Evolutionary conservation across 2,888 invertebrate genomes (phyloP), one percentile per base, ranked within the genome.

Genomic region (Hermaeophaga mercurialis): DNA sequence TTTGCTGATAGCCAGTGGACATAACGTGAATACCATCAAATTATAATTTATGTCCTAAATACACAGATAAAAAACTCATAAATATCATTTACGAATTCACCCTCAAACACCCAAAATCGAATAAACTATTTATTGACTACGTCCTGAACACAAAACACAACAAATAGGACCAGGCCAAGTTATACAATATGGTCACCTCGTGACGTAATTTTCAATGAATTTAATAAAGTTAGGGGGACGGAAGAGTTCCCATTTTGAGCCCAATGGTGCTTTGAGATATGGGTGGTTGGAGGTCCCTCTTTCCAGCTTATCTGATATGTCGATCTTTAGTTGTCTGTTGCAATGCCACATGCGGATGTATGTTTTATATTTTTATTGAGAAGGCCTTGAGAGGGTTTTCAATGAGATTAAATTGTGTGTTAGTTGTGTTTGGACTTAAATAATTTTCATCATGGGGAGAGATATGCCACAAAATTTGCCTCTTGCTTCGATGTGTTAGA

Each of bases 131-230:
- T 68, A 66, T 68, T 63, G 66, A 63, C 62, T 58, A 56, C 54
- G 61, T 62, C 59, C 63, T 54, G 55, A 59, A 55, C 54, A 67
- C 67, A 67, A 63, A 66, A 66, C 65, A 64, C 57, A 59, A 67
- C 66, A 68, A 67, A 68, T 68, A 63, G 65, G 65, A 68, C 68
- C 64, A 69, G 68, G 65, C 68, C 66, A 64, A 57, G 62, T 69
- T 67, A n/a, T n/a, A 65, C 69, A 67, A 66, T 67, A 66, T 69
- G 66, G 66, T 65, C 68, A 67, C 61, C 60, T 63, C 64, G 66
- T 64, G 62, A 66, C 64, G 59, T 54, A 62, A 64, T 63, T 58
- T 52, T 66, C 68, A 69, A 68, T 64, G 52, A 63, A 55, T 63
- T 59, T 56, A 64, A 54, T 60, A 58, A 6, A 60, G 52, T 43